Conservation (phyloP, 35 echinoderm and acorn worm genomes). For the Acanthaster planci region DNA sequence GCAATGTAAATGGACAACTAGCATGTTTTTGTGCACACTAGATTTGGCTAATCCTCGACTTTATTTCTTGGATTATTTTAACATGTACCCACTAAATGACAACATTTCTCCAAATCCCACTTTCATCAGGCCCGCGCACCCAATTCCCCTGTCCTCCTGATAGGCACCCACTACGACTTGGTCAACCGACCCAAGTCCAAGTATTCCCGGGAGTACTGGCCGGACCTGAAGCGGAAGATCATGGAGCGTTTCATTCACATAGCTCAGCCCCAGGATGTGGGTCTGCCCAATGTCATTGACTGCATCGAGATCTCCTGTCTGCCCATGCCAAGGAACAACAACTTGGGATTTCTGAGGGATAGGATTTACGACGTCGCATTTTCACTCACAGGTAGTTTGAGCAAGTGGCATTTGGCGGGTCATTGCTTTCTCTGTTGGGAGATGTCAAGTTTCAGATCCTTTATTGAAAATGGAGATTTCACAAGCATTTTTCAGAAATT, state of each 20-base stretch:
- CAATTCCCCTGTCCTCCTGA: conserved; percentile 90
- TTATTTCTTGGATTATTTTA: not conserved
- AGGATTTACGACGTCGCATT: conserved; percentile 89
- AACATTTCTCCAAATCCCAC: too few species aligned
- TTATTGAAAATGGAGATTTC: too few species aligned
- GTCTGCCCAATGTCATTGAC: conserved; percentile 72
- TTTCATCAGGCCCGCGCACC: conserved; percentile 84
- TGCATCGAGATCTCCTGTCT: conserved; percentile 78
- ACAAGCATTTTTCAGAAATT: too few species aligned
- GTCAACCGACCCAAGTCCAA: conserved; percentile 50
- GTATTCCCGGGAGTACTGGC: conserved; percentile 80
- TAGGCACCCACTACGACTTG: conserved; percentile 91
- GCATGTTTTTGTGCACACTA: not conserved
- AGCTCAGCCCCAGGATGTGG: conserved; percentile 77
- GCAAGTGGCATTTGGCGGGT: too few species aligned
- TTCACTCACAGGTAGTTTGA: conserved; percentile 81
- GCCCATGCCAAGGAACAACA: conserved; percentile 33
- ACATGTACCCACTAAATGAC: too few species aligned
- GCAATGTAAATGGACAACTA: not conserved
- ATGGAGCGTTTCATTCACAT: conserved; percentile 86
- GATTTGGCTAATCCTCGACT: not conserved
- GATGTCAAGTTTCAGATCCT: too few species aligned
- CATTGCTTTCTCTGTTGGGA: too few species aligned
- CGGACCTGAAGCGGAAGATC: conserved; percentile 81
- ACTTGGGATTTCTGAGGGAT: conserved; percentile 73